phyloP scores from a whole-genome alignment of 2,113 vertebrate species.

The Merops nubicus region DNA sequence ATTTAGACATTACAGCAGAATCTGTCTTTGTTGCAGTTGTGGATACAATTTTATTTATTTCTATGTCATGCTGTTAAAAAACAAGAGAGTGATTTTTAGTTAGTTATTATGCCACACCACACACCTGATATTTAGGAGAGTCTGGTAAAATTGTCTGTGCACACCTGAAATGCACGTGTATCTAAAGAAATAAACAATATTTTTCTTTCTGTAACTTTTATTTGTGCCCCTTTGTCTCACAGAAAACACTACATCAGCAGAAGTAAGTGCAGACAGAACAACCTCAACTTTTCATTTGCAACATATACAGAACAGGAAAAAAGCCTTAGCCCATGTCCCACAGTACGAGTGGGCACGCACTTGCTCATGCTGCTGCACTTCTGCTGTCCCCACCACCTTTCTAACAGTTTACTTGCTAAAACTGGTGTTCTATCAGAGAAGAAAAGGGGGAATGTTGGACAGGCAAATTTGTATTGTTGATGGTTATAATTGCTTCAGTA shows the following conservation, averaged over 20 bases:
- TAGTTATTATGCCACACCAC: slow-evolving; percentile 36
- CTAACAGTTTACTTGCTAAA: not conserved
- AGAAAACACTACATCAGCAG: not conserved
- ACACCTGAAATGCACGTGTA: not conserved
- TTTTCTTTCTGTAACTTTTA: not conserved
- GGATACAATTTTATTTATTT: slow-evolving; percentile 92
- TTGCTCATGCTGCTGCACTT: not conserved
- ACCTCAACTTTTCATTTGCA: not conserved
- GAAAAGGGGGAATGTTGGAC: not conserved
- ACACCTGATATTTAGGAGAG: slow-evolving; percentile 10
- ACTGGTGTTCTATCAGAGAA: not conserved
- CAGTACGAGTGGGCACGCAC: fast-evolving
- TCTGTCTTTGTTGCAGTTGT: slow-evolving; percentile 93
- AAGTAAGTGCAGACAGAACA: not conserved
- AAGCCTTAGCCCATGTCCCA: not conserved
- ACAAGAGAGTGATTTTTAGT: slow-evolving; percentile 54
- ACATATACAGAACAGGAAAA: not conserved
- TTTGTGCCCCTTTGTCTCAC: not conserved
- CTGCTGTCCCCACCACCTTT: not conserved
- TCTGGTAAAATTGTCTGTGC: slow-evolving; percentile 19
- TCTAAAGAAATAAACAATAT: slow-evolving; percentile 22
- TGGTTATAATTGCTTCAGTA: not conserved
- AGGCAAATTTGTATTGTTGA: not conserved
- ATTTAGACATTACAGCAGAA: slow-evolving; percentile 87
- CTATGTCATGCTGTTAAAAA: slow-evolving; percentile 90